Evolutionary conservation across 2,797 vertebrate species (phyloP).

Genomic region (Odontamblyopus rebecca): DNA sequence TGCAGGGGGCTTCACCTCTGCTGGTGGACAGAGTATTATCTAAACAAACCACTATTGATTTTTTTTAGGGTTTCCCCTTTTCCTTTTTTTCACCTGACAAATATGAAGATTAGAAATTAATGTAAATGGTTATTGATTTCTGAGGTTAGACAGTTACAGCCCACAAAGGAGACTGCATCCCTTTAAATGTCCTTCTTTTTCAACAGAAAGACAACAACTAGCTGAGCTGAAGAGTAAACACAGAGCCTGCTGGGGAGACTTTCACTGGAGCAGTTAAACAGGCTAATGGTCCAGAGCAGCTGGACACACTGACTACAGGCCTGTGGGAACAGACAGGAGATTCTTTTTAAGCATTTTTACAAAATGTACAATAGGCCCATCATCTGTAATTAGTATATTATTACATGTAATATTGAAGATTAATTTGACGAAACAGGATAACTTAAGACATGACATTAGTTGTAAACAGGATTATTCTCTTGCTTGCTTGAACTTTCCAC

Average conservation of each 20-base stretch:
- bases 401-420: not conserved
- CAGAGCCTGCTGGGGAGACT: conserved; percentile 29
- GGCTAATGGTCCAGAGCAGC: conserved; percentile 68
- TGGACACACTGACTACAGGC: conserved; percentile 66
- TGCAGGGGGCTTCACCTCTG: conserved; percentile 31
- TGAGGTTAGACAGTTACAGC: conserved; percentile 46
- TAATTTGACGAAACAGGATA: not conserved
- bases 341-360: conserved; percentile 35
- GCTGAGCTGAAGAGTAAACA: conserved; percentile 76
- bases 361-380: not conserved
- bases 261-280: conserved; percentile 59
- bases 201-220: conserved; percentile 42
- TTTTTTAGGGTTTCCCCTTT: not conserved
- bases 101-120: not conserved
- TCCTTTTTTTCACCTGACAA: not conserved
- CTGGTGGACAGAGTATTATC: not conserved
- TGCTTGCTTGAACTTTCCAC: not conserved
- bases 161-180: conserved; percentile 44
- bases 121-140: conserved; percentile 26
- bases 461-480: conserved; percentile 5
- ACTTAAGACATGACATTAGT: too few species aligned
- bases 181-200: conserved; percentile 39
- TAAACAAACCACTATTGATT: not conserved
- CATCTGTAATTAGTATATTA: not conserved
- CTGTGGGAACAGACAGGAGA: conserved; percentile 74